Conservation (phyloP, 2,797 vertebrate genomes). For the Tokudaia muenninki region DNA sequence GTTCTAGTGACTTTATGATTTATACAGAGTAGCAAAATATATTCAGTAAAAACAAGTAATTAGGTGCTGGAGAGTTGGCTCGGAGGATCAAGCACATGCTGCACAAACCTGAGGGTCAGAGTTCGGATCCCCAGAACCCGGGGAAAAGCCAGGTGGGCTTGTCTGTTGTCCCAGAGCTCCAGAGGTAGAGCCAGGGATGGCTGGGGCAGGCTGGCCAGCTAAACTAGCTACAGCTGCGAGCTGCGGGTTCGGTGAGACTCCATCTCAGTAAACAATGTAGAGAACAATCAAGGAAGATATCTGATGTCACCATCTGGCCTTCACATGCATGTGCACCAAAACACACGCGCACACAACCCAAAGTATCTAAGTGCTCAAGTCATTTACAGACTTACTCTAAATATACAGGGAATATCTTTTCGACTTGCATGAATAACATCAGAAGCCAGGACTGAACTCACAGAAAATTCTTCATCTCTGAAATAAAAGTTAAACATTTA, state of each 20-base stretch:
- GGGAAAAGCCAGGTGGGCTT: background rate
- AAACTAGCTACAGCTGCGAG: background rate
- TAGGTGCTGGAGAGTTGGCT: background rate
- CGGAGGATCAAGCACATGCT: background rate
- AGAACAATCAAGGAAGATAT: background rate
- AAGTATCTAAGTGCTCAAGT: background rate
- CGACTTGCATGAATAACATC: slow-evolving; percentile 98
- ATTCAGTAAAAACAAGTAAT: slow-evolving; percentile 24
- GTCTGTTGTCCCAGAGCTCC: background rate
- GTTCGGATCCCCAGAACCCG: background rate
- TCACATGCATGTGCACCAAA: background rate
- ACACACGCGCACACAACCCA: background rate
- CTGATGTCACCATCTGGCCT: background rate
- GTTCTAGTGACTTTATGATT: background rate
- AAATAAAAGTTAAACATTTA: slow-evolving; percentile 76
- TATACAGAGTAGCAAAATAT: slow-evolving; percentile 25
- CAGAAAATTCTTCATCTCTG: slow-evolving; percentile 99
- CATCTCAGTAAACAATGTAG: background rate
- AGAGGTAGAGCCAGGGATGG: background rate
- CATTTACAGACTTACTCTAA: slow-evolving; percentile 93
- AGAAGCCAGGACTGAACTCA: slow-evolving; percentile 97
- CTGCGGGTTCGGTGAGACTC: background rate
- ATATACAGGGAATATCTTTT: slow-evolving; percentile 99
- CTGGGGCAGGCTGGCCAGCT: background rate
- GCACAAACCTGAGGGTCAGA: background rate